Evolutionary conservation across 2,113 vertebrate species (phyloP), one percentile per base, ranked within the genome.

Genomic region (Lichenostomus cassidix): DNA sequence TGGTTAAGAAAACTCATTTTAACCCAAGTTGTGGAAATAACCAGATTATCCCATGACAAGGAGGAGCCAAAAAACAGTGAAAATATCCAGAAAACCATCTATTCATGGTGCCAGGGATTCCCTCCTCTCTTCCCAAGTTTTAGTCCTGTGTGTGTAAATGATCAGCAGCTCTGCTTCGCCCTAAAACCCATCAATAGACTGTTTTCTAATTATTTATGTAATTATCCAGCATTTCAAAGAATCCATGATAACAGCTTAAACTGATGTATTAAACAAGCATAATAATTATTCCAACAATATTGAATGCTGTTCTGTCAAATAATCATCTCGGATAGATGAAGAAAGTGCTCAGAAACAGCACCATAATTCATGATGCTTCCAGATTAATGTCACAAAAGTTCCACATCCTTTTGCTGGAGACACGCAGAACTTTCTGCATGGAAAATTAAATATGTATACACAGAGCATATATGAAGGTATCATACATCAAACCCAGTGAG

Each of bases 161-260:
- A 89, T 84, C 96, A 94, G 91, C 81, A 88, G 94, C 90, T 87
- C 95, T 28, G 50, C 71, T 82, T 65, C 89, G 83, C 89, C 60
- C 92, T 52, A 74, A 89, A 95, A 82, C 9, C 55, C 92, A 92
- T 75, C 89, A 89, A 73, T 83, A 93, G 94, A 69, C 77, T 75
- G 90, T 94, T 96, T 95, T 95, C 83, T 95, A 97, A 97, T 97
- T 98, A 97, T 98, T 98, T 97, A 96, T 96, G 96, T 96, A 97
- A 98, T 98, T 97, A 98, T 86, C 90, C 90, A 63, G 83, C 89
- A 75, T 98, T 97, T 97, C 93, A 96, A 91, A 96, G 95, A 85
- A 96, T 71, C 82, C 76, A 62, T 21, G 87, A 96, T 92, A 97
- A 96, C 94, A 94, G 96, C 95, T 97, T 94, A 96, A 98, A 97